Evolutionary conservation across 2,888 invertebrate species (phyloP), one percentile per base, ranked within the genome.

Genomic region (Lithosia quadra): DNA sequence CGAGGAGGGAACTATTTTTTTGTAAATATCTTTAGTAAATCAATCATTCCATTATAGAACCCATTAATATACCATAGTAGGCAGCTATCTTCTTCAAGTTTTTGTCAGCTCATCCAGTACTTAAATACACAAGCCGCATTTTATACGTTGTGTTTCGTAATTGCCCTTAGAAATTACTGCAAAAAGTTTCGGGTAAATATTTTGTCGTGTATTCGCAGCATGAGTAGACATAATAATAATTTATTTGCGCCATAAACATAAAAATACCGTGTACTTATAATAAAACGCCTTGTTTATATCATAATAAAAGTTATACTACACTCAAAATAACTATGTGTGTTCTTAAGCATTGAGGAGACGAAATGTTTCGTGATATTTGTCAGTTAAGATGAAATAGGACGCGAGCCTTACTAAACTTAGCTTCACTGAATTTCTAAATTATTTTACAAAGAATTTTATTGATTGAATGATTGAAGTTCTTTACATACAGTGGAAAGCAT

Each of bases 301-400:
- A 70, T 66, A 67, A 78, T 79, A 79, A 80, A 78, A 75, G 73
- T 59, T 73, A 80, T 73, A 75, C 59, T 49, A 58, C 58, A 18
- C 73, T 53, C 78, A 28, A 63, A 66, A 71, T 71, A 78, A 58
- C 36, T 59, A 69, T 75, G 62, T 57, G 58, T 66, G 66, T 61
- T 58, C 33, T 21, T 43, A 65, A 56, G 49, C 49, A n/a, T 49
- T 49, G n/a, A 49, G 49, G 5, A 49, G 49, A 49, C 18, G n/a
- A 18, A 34, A 9, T n/a, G 18, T 49, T 49, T 2, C 18, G 18
- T 8, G 18, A 1, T 9, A 18, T 36, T 49, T 49, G 49, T 8
- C 9, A n/a, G 49, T 49, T 49, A 8, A 49, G n/a, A 49, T 0
- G n/a, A 49, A 49, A n/a, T n/a, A n/a, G n/a, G 9, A 15, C 9